Evolutionary conservation across 1,140 invertebrate species (phyloP).

Genomic region (Ditylenchus dipsaci): DNA sequence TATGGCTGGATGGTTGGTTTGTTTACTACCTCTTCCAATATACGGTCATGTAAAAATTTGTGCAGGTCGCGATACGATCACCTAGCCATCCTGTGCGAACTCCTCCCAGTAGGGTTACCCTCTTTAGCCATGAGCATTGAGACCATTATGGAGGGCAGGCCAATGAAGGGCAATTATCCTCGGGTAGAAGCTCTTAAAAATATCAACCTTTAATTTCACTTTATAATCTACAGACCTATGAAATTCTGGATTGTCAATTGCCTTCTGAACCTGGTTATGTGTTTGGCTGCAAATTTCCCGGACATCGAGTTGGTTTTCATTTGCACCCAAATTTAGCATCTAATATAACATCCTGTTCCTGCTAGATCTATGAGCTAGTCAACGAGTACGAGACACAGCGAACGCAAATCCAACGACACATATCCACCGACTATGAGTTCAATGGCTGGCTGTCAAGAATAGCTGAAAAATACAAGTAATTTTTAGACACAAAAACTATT

Average conservation of each 20-base stretch:
- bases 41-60: too few species aligned
- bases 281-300: conserved; percentile 40
- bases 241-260: conserved; percentile 27
- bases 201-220: too few species aligned
- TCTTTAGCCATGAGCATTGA: conserved; percentile 63
- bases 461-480: conserved; percentile 34
- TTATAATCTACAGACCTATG: conserved; percentile 8
- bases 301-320: conserved; percentile 18
- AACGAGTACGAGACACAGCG: conserved; percentile 33
- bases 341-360: background rate
- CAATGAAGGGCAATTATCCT: conserved; percentile 27
- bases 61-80: conserved; percentile 71
- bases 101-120: conserved; percentile 75
- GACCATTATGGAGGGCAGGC: conserved; percentile 47
- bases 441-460: conserved; percentile 50
- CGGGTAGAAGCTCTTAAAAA: background rate
- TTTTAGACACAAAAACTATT: too few species aligned
- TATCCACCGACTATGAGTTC: conserved; percentile 44
- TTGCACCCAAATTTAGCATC: background rate
- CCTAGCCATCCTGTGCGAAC: conserved; percentile 82
- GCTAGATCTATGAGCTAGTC: conserved; percentile 43
- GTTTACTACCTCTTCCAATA: too few species aligned
- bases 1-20: conserved; percentile 48
- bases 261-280: conserved; percentile 24
- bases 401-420: conserved; percentile 32